Evolutionary conservation across 2,797 vertebrate species (phyloP), one percentile per base, ranked within the genome.

Genomic region (Epinephelus awoara): DNA sequence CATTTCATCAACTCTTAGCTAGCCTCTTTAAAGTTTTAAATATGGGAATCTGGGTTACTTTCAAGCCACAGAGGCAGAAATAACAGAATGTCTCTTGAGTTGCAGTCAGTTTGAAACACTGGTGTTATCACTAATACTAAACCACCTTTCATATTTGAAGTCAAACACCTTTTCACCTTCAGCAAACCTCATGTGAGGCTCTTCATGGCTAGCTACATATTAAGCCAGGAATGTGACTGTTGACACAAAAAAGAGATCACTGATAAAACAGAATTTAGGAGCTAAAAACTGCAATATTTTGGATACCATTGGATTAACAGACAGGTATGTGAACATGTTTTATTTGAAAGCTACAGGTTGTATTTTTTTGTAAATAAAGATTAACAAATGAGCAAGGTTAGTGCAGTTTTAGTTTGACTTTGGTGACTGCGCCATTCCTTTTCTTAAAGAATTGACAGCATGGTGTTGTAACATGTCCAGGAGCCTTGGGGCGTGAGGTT

Each of bases 401-500:
- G 52, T 5, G 38, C 5, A 49, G 63, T 51, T 79, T 46, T 23
- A 6, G 9, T 34, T 15, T 2, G 13, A 6, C 21, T 2, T 51
- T 19, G 17, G 44, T 23, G 27, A 15, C 38, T 67, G 55, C 12
- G 2, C 21, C 61, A 40, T 86, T 83, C 63, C 62, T 80, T 47
- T 71, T 50, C 55, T 52, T 13, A 7, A 9, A 47, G n/a, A 58
- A 5, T 12, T 25, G 65, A 68, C 78, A 65, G 75, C 66, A 34
- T 23, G 55, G 51, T 92, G 92, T 93, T 88, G 82, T 17, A 84
- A 93, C 93, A 83, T 85, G 93, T 90, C 84, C 21, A 50, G 62
- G 58, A 78, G 87, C 88, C 83, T 67, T 49, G 23, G 87, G 84
- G 76, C n/a, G 2, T 21, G 7, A 50, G 68, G 72, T 55, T 70